Evolutionary conservation across 2,888 invertebrate genomes (phyloP), one percentile per base, ranked within the genome.

Genomic region (Chironomus riparius): DNA sequence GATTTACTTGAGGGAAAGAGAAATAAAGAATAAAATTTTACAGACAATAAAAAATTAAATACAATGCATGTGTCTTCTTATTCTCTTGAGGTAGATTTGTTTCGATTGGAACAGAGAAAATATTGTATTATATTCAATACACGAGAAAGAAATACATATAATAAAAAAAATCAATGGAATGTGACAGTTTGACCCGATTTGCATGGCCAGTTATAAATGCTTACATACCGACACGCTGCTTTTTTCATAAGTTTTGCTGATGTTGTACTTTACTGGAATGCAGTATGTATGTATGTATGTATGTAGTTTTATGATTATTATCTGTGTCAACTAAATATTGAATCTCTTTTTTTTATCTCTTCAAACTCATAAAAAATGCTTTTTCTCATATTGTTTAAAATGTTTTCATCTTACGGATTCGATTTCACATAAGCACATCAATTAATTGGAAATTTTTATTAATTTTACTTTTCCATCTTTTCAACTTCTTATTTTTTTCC

Each of bases 1-100:
- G 7, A 38, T 38, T 38, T 28, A 28, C 6, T 28, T 38, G 10
- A 38, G 4, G 38, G 38, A 38, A 38, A 4, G 7, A 38, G 10
- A 38, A 38, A 10, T 2, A 38, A 62, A 18, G 47, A 62, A 72
- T 18, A 4, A 73, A 61, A 38, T 2, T 38, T 21, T 38, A 21
- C 68, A 22, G 24, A 3, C 18, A 24, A n/a, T 38, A 38, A 38
- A 28, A 38, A 38, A 38, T 38, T 38, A 38, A 38, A 38, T 38
- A 38, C 38, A 38, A 38, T 38, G 38, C 38, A 38, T 38, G 15
- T 56, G 56, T 56, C 50, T 56, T 56, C 56, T 56, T 56, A 15
- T 56, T 56, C 15, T 56, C 56, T 56, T 74, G 65, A 68, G 74
- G 74, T 74, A 65, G 68, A 68, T 68, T 74, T 15, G 65, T 74